Evolutionary conservation across 2,888 invertebrate species (phyloP), one percentile per base, ranked within the genome.

Genomic region (Adelphocoris suturalis): DNA sequence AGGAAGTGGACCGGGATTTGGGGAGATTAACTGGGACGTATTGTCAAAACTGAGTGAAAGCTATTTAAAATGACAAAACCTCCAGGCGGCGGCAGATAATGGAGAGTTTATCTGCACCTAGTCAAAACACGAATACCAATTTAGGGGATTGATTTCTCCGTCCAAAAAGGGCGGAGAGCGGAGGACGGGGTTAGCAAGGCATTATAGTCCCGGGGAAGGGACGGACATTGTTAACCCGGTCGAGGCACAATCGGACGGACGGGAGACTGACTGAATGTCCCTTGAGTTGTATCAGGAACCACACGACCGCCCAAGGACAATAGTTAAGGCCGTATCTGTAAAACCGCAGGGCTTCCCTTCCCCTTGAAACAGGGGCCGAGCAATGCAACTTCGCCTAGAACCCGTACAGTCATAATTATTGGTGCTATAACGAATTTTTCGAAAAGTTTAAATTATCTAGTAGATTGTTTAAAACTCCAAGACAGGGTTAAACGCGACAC

Each of bases 251-350:
- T 88, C 88, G 88, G 78, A 47, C 27, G 82, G 4, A 23, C 27
- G 27, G 61, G 46, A 86, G 76, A 19, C 68, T 68, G 68, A 68
- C 68, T 68, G 68, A 90, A 86, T 86, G 86, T 86, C 78, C 78
- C 86, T 86, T 86, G 86, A 86, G 86, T 86, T 90, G 90, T 90
- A 90, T 90, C 90, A 88, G 90, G 90, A 68, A 76, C 88, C 90
- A 90, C 90, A 90, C 90, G 78, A 90, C 61, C 90, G 90, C 48
- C 37, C 89, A 37, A 23, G 85, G 90, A 90, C 90, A 90, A 90
- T 80, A 55, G 46, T 23, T 46, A n/a, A n/a, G 52, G 52, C 23
- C 80, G 86, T 88, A 88, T 88, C 88, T 88, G 88, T 88, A 88
- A 88, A 88, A 88, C 88, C 88, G 80, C 88, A 88, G 88, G 87